Percentiles rank a stretch among this genome's conserved stretches.
Conservation (phyloP, 2,113 vertebrate species). For the Ahaetulla prasina region DNA sequence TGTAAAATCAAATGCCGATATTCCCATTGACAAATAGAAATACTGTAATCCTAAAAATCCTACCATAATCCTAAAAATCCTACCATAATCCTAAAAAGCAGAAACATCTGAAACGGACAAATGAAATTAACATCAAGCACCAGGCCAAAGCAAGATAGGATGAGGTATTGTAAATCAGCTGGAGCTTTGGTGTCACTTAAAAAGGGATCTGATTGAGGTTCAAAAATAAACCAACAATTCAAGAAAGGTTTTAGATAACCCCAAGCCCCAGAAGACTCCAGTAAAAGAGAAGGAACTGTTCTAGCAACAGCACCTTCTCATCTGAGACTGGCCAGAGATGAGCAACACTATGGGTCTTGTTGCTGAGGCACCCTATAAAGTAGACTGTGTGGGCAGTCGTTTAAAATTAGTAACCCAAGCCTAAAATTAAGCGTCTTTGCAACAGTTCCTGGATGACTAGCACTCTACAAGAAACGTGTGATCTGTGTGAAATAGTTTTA, state of each 20-base stretch:
- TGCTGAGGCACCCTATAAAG: neutral
- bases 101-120: neutral
- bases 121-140: neutral
- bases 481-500: neutral
- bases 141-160: neutral
- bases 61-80: neutral
- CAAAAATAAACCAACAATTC: neutral
- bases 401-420: neutral
- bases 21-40: neutral
- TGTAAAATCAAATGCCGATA: neutral
- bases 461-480: neutral
- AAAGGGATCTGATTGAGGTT: neutral
- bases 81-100: neutral
- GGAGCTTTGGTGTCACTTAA: neutral
- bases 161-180: neutral
- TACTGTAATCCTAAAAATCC: neutral
- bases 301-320: neutral
- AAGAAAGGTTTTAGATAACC: neutral
- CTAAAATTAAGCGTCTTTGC: neutral
- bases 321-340: neutral
- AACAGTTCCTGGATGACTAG: neutral
- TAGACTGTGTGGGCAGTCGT: neutral
- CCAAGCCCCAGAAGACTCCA: neutral
- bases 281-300: neutral
- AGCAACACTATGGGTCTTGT: neutral